Evolutionary conservation across 2,888 invertebrate species (phyloP).

Genomic region (Baccha elongata): DNA sequence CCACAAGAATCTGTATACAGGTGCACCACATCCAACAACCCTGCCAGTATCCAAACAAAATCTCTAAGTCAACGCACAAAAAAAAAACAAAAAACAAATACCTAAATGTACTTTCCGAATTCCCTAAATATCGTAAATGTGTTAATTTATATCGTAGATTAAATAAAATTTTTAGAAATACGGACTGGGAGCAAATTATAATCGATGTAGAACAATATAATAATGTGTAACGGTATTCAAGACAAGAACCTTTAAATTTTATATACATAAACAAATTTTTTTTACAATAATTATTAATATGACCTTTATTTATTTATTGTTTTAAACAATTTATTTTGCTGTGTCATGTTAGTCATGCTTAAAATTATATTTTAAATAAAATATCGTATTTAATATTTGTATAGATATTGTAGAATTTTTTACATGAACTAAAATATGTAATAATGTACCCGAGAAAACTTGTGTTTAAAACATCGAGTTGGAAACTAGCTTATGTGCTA

Average conservation of each 20-base stretch:
- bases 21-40: slow-evolving; percentile 41
- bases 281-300: background rate
- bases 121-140: slow-evolving; percentile 43
- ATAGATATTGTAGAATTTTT: slow-evolving; percentile 62
- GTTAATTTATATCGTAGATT: slow-evolving; percentile 26
- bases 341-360: background rate
- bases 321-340: slow-evolving; percentile 45
- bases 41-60: slow-evolving; percentile 53
- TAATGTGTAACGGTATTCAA: slow-evolving; percentile 37
- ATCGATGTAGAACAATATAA: slow-evolving; percentile 17
- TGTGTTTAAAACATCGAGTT: slow-evolving; percentile 21
- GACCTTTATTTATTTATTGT: slow-evolving; percentile 37
- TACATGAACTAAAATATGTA: slow-evolving; percentile 8
- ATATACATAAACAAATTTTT: background rate
- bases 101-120: slow-evolving; percentile 21
- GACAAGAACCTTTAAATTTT: slow-evolving; percentile 16
- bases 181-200: slow-evolving; percentile 44
- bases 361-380: slow-evolving; percentile 4
- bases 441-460: background rate
- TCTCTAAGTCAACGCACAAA: slow-evolving; percentile 33
- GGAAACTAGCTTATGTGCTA: slow-evolving; percentile 12
- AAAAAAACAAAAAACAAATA: slow-evolving; percentile 3
- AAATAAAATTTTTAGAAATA: slow-evolving; percentile 31
- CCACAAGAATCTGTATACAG: background rate
- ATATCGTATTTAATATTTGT: slow-evolving; percentile 33